Percentiles rank a stretch among this genome's conserved stretches.
Conservation (phyloP, 2,113 vertebrate genomes). For the Chaenogobius annularis region DNA sequence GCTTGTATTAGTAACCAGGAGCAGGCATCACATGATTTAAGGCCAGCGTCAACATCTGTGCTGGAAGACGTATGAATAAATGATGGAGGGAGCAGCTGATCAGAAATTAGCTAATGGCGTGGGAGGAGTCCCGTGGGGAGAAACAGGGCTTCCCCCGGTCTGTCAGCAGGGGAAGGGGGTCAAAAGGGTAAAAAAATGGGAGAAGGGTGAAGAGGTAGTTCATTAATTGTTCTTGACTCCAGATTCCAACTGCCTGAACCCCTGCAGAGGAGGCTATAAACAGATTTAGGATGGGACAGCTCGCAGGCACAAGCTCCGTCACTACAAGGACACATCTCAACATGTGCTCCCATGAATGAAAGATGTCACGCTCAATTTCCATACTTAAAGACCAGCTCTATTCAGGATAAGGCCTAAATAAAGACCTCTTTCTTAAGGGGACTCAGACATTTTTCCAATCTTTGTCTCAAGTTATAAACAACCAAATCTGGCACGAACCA, state of each 20-base stretch:
- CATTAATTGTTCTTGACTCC: constrained; percentile 49
- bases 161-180: constrained; percentile 8
- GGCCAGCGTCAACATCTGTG: constrained; percentile 63
- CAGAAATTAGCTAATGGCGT: constrained; percentile 76
- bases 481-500: background rate
- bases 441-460: constrained; percentile 16
- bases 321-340: constrained; percentile 4
- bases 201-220: constrained; percentile 21
- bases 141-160: constrained; percentile 50
- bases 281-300: constrained; percentile 24
- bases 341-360: constrained; percentile 4
- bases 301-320: constrained; percentile 19
- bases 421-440: background rate
- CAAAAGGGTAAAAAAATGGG: constrained; percentile 17
- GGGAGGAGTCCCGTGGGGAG: constrained; percentile 53
- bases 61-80: constrained; percentile 71
- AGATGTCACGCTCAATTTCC: constrained; percentile 7
- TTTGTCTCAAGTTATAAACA: constrained; percentile 3
- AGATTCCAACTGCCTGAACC: constrained; percentile 21
- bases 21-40: constrained; percentile 67
- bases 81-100: constrained; percentile 74
- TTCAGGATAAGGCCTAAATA: constrained; percentile 12
- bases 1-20: constrained; percentile 25
- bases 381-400: constrained; percentile 20
- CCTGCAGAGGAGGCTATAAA: constrained; percentile 43